A percentile compares a stretch with the other conserved stretches of the same genome.
Conservation (phyloP, 2,888 invertebrate genomes). For the Craniophora ligustri region DNA sequence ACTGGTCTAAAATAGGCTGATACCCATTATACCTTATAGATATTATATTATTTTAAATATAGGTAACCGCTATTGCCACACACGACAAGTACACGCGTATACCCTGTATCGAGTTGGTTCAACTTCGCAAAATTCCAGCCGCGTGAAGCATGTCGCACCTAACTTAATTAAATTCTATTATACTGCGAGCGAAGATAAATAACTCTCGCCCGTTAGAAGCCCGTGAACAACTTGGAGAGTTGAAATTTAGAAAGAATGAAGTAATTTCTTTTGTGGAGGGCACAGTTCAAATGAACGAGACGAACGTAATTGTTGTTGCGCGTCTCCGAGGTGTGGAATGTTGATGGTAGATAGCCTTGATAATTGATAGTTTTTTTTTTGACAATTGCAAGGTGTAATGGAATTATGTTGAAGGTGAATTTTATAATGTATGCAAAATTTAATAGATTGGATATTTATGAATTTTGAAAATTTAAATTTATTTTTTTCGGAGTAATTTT, state of each 20-base stretch:
- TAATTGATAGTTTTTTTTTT: neutral
- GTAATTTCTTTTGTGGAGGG: slow-evolving; percentile 77
- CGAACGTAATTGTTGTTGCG: slow-evolving; percentile 62
- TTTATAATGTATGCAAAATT: too few relatives aligned
- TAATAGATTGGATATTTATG: too few relatives aligned
- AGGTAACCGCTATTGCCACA: slow-evolving; percentile 33
- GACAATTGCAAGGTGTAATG: neutral
- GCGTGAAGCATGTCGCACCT: slow-evolving; percentile 82
- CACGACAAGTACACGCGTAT: slow-evolving; percentile 46
- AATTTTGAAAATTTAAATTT: too few relatives aligned
- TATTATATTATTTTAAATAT: slow-evolving; percentile 37
- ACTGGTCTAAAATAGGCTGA: too few relatives aligned
- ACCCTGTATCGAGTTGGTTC: slow-evolving; percentile 63
- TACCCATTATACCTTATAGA: too few relatives aligned
- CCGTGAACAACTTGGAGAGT: slow-evolving; percentile 63
- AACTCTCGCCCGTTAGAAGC: slow-evolving; percentile 76
- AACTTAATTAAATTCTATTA: slow-evolving; percentile 88
- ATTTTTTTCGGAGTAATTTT: too few relatives aligned
- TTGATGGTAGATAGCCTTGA: slow-evolving; percentile 46
- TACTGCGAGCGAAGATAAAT: slow-evolving; percentile 84
- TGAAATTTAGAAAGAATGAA: slow-evolving; percentile 82
- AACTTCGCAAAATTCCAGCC: slow-evolving; percentile 77
- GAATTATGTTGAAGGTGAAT: too few relatives aligned
- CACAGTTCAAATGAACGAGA: slow-evolving; percentile 59
- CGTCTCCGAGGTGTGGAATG: slow-evolving; percentile 38